Base-by-base conservation (phyloP, 2,113 vertebrate genomes). In the Lamprologus sp. region DNA sequence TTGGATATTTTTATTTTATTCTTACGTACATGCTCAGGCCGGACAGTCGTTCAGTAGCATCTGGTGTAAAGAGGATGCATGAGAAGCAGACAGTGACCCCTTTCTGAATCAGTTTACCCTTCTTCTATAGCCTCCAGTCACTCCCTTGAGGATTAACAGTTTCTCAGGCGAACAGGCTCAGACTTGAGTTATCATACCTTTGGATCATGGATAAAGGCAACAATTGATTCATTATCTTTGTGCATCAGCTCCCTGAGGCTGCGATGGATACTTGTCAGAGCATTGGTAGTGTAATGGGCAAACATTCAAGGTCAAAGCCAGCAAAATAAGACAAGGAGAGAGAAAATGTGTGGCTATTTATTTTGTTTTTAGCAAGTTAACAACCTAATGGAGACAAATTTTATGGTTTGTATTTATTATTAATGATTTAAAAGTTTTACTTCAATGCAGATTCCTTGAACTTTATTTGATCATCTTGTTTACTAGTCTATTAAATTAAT, bases 171-270 rank as follows among this genome's bases (percentile, higher is more conserved):
- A 79, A 73, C 82, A 40, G 85, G 82, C 91, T 88, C 87, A 79
- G 54, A 85, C 86, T 79, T 21, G 70, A 86, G 89, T 90, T 96
- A 95, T 95, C 92, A 33, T 84, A 87, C 86, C 87, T 92, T 91
- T 94, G 92, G 92, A 95, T 96, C 92, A 37, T 51, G 92, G 92
- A 93, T 92, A 92, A 94, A 94, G 90, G 90, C 91, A 90, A 84
- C 89, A 91, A 95, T 96, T 94, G 93, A 96, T 95, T 94, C 93
- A 95, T 95, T 94, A 96, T 95, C 92, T 92, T 83, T 89, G 88
- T 83, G 87, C 89, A 90, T 90, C 85, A 80, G 86, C 75, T 92
- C 92, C 94, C 91, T 1, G 77, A 84, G 89, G 93, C 89, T 35
- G 86, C 87, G 84, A 90, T 31, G 87, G 91, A 92, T 93, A 90